phyloP scores from a whole-genome alignment of 1,140 invertebrate species.

The Drosophila fuyamai region DNA sequence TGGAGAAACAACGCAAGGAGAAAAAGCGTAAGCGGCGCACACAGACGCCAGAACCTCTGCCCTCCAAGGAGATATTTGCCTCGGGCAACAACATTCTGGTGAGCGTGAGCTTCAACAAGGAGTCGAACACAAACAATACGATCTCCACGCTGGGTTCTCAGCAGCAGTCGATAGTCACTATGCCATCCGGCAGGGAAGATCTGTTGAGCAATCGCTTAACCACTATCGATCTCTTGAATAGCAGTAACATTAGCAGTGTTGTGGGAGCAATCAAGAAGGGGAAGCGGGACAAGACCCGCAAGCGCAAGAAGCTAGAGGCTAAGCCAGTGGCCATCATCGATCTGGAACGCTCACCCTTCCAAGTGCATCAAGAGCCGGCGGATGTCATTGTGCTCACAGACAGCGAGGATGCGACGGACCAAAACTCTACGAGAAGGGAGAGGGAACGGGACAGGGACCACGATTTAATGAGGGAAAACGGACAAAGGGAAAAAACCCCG shows the following conservation, averaged over 20 bases:
- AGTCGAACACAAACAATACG: conserved; percentile 79
- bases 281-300: conserved; percentile 62
- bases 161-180: conserved; percentile 62
- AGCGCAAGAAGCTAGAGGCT: conserved; percentile 85
- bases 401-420: conserved; percentile 88
- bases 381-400: conserved; percentile 93
- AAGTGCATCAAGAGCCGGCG: conserved; percentile 91
- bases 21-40: conserved; percentile 86
- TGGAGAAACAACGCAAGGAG: conserved; percentile 86
- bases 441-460: conserved; percentile 39
- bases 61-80: conserved; percentile 95
- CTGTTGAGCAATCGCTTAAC: conserved; percentile 62
- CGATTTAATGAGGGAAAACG: conserved; percentile 51
- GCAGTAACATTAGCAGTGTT: background rate
- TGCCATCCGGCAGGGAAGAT: conserved; percentile 74
- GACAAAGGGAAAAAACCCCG: conserved; percentile 72
- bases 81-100: conserved; percentile 96
- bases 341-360: conserved; percentile 92
- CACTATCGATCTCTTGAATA: conserved; percentile 56
- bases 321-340: conserved; percentile 93
- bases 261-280: conserved; percentile 38
- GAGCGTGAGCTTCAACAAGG: conserved; percentile 95
- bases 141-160: conserved; percentile 1
- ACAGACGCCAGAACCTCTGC: conserved; percentile 86
- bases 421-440: conserved; percentile 28